These are phyloP conservation scores for Heliconius erato DNA, from an alignment of 2,888 invertebrate genomes.

Conservation along the genomic window DNA sequence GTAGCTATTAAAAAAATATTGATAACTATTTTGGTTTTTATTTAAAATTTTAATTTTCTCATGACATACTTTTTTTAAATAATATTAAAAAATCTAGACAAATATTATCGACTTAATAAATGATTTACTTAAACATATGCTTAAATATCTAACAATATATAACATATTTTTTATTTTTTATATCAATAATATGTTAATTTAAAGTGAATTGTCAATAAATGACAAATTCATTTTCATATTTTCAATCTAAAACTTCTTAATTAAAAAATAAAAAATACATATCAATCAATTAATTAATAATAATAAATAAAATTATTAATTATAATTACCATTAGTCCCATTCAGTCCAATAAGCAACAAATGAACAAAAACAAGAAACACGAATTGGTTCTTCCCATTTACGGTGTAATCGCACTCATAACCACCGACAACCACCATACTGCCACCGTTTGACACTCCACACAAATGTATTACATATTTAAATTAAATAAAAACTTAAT, in stretches of 20 bases:
- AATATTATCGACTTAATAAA: too few species aligned
- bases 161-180: too few species aligned
- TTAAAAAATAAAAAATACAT: too few species aligned
- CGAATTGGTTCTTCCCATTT: slow-evolving; percentile 84
- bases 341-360: slow-evolving; percentile 83
- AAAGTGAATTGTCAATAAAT: background rate
- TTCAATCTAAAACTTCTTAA: background rate
- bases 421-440: slow-evolving; percentile 85
- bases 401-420: slow-evolving; percentile 83
- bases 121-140: too few species aligned
- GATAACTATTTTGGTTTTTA: background rate
- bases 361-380: slow-evolving; percentile 83
- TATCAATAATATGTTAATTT: background rate
- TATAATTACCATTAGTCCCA: slow-evolving; percentile 82
- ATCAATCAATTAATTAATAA: background rate
- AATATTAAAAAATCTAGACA: background rate
- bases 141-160: too few species aligned
- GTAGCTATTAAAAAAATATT: background rate
- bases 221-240: background rate
- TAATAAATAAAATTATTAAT: background rate
- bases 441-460: slow-evolving; percentile 80
- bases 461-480: slow-evolving; percentile 77
- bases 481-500: slow-evolving; percentile 52
- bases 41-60: background rate
- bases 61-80: background rate